Evolutionary conservation across 2,888 invertebrate species (phyloP), one percentile per base, ranked within the genome.

Genomic region (Eupeodes latifasciatus): DNA sequence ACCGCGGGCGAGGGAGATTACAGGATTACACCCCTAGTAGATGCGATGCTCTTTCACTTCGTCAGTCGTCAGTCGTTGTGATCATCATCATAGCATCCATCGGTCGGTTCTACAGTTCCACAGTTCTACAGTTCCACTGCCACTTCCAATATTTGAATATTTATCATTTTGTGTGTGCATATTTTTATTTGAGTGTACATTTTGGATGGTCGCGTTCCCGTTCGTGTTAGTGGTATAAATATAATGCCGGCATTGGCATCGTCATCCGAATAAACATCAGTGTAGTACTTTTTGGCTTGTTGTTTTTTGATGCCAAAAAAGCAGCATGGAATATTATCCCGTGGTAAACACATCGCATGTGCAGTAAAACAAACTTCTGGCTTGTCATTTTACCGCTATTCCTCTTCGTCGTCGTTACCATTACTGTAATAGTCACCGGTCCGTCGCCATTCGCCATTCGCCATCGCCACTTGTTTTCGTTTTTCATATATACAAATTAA

Each of bases 261-360:
- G 27, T 27, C 27, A 59, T 78, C 40, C 5, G 40, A 40, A 40
- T 40, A 40, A 5, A 5, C 40, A 40, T 40, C 40, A 40, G 40
- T 40, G 40, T 5, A 61, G 14, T 44, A 2, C 16, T 62, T 34
- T 62, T 34, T 62, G 10, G 2, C 16, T 64, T 49, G 66, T 83
- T 81, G 84, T 81, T 72, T 71, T 80, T 75, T 61, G 71, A 85
- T 59, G 64, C 64, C 64, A 19, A 59, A 75, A 79, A 75, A 57
- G 75, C 82, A 57, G 75, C 82, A 55, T 62, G 69, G 64, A 87
- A 80, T 80, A 81, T 59, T 76, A 78, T 71, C 34, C 62, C n/a
- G 10, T 72, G 59, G 77, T 49, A 77, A 85, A 77, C 81, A 88
- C 85, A 78, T 78, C 85, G 88, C 88, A 88, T 88, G 85, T 81